These are phyloP conservation scores for Penaeus chinensis DNA, from an alignment of 1,140 invertebrate genomes.

Conservation along the genomic window DNA sequence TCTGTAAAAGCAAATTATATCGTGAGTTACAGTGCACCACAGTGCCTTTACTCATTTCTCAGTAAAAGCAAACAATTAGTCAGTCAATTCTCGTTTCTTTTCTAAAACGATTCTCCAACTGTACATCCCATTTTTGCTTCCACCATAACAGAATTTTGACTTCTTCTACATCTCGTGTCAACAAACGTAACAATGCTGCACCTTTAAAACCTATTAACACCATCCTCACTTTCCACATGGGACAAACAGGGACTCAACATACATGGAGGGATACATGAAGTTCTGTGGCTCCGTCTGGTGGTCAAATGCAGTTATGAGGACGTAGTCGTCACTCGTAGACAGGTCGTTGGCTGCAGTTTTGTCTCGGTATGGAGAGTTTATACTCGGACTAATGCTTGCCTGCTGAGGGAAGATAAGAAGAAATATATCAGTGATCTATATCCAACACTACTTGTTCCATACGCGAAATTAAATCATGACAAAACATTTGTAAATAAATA, in stretches of 20 bases:
- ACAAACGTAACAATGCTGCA: no score
- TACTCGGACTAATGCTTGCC: conserved; percentile 23
- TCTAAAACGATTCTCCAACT: no score
- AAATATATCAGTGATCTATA: background rate
- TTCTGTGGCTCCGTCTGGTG: conserved; percentile 31
- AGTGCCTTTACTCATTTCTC: no score
- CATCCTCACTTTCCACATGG: background rate
- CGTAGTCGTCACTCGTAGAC: conserved; percentile 67
- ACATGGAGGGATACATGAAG: conserved; percentile 44
- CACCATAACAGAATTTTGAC: no score
- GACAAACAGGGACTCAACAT: background rate
- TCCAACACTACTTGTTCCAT: no score
- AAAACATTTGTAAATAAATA: no score
- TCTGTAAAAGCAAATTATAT: conserved; percentile 8
- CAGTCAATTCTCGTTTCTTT: no score
- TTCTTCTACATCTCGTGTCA: no score
- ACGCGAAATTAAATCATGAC: background rate
- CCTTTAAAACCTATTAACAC: no score
- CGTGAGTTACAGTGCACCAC: no score
- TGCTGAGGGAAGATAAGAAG: background rate
- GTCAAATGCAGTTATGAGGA: conserved; percentile 66
- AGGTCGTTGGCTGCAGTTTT: conserved; percentile 65
- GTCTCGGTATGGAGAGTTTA: background rate
- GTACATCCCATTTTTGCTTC: no score
- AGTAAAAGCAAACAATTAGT: no score